Base-by-base conservation (phyloP, 2,888 invertebrate genomes). In the Athalia cordata region DNA sequence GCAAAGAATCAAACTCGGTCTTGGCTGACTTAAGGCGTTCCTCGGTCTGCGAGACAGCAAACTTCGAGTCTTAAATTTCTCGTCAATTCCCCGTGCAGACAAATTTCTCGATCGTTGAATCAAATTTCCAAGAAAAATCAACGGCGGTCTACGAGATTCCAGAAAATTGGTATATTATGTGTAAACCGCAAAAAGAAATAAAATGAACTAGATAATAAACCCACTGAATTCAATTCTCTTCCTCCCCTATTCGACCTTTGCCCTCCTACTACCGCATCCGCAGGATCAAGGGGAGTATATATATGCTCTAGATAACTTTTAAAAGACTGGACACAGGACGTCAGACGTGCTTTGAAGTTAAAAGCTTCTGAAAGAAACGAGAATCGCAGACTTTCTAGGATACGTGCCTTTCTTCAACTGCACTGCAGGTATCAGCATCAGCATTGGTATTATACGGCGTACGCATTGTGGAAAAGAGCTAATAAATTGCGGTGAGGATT, bases 1-100 rank as follows among this genome's bases (percentile, higher is more conserved):
- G 59, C 7, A 15, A 72, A 72, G 59, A 72, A 72, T 72, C 13
- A 47, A 72, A 72, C 72, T 83, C 80, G 82, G 84, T 82, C 79
- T 77, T 79, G 79, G 80, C 79, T 79, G 74, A 80, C 52, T 76
- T 78, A 29, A 72, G 72, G 57, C 72, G 57, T 72, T 72, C 15
- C 57, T 64, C 61, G 68, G 68, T 70, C 68, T 11, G 47, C 55
- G 47, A 52, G 62, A 59, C 55, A 66, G 47, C 47, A 47, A 57
- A 13, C 13, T 52, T 57, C 5, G n/a, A 5, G 55, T 55, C 11
- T 7, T n/a, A 15, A 47, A 72, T 72, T 59, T 9, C 72, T 47
- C 11, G 59, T 59, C 13, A 59, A 45, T 72, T 43, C 45, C 29
- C 8, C 9, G 9, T 68, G 11, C 55, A 7, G 55, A 52, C 43